phyloP scores from a whole-genome alignment of 92 coral and sea anemone species.

The Palythoa caribaeorum region DNA sequence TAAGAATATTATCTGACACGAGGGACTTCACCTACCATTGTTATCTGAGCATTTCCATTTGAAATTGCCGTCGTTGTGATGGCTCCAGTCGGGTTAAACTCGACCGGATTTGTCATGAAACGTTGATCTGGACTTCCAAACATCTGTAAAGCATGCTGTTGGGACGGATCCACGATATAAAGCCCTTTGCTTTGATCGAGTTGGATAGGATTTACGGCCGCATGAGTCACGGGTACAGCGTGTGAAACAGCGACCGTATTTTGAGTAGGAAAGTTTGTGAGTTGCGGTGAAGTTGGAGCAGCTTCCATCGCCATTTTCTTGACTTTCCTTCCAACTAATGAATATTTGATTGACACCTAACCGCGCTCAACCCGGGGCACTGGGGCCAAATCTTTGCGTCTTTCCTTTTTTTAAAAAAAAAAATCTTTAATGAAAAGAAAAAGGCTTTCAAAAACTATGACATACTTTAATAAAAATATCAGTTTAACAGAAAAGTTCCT shows the following conservation, averaged over 20 bases:
- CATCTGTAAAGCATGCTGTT: conserved; percentile 96
- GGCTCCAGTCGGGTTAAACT: conserved; percentile 93
- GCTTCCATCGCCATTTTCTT: conserved; percentile 98
- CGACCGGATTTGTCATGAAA: conserved; percentile 93
- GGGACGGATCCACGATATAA: conserved; percentile 98
- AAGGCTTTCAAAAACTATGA: no score
- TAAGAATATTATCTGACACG: conserved; percentile 19
- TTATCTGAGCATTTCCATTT: conserved; percentile 95
- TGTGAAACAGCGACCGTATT: conserved; percentile 92
- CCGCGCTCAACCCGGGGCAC: conserved; percentile 43
- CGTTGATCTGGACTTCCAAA: conserved; percentile 97
- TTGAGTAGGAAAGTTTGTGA: conserved; percentile 92
- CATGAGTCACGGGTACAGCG: conserved; percentile 94
- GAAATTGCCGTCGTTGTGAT: conserved; percentile 91
- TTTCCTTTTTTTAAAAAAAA: no score
- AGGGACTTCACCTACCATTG: conserved; percentile 84
- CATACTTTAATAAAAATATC: no score
- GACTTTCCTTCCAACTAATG: conserved; percentile 76
- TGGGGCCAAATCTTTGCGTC: conserved; percentile 28
- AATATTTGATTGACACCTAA: conserved; percentile 79
- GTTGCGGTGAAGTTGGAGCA: conserved; percentile 95
- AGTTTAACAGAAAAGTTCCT: no score
- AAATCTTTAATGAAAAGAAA: no score
- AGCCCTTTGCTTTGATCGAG: conserved; percentile 98
- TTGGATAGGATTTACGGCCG: conserved; percentile 93